A percentile compares a stretch with the other conserved stretches of the same genome.
Conservation (phyloP, 2,797 vertebrate genomes). For the Oreortyx pictus region DNA sequence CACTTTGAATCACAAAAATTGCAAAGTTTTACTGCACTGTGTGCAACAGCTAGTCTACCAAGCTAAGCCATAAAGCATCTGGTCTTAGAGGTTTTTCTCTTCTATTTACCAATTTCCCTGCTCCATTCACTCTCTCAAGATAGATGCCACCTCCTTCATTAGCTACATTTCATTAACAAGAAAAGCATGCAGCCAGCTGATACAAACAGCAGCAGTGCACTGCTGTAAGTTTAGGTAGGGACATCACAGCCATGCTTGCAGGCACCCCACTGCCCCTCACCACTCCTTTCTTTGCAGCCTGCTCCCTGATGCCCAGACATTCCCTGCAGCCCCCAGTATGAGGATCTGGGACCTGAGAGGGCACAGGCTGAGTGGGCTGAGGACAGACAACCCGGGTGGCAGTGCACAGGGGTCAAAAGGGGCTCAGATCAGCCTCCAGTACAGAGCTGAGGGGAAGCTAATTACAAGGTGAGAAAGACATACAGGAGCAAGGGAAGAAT, state of each 20-base stretch:
- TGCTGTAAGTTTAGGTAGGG: background rate
- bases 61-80: background rate
- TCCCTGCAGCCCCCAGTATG: background rate
- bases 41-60: background rate
- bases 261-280: accelerated
- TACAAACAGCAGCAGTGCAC: background rate
- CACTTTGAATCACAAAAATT: background rate
- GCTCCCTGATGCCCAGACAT: accelerated
- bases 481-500: background rate
- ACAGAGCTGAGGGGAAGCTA: background rate
- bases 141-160: background rate
- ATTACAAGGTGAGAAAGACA: accelerated
- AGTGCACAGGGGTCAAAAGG: background rate
- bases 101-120: background rate
- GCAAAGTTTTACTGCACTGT: background rate
- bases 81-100: background rate
- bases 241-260: accelerated
- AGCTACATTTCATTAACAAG: background rate
- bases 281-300: accelerated
- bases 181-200: background rate
- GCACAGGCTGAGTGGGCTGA: background rate
- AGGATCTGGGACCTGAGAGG: too few species aligned
- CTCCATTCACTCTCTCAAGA: background rate
- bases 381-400: background rate
- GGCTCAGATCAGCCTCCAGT: background rate